Percentiles rank a stretch among this genome's conserved stretches.
phyloP scores from a whole-genome alignment of 2,888 invertebrate species.

The Pollenia amentaria region DNA sequence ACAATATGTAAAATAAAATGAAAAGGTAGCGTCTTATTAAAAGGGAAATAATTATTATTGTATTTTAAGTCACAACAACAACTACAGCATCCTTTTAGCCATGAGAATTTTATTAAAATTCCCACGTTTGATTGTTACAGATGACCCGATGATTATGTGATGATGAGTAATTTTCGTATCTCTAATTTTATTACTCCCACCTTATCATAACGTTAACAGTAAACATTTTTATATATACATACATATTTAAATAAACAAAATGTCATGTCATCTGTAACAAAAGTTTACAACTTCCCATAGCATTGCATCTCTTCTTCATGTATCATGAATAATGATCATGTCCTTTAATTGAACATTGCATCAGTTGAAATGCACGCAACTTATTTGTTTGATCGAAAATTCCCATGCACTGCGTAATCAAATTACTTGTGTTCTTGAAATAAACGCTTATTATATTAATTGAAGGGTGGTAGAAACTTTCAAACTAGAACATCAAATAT shows the following conservation, averaged over 20 bases:
- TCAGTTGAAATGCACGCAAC: constrained; percentile 77
- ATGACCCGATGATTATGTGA: constrained; percentile 21
- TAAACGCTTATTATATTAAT: constrained; percentile 20
- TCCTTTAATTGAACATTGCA: constrained; percentile 76
- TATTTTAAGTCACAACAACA: not conserved
- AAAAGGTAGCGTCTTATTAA: not conserved
- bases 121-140: constrained; percentile 76
- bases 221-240: not conserved
- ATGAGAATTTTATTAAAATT: constrained; percentile 75
- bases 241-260: constrained; percentile 76
- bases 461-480: constrained; percentile 68
- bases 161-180: constrained; percentile 53
- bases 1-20: not conserved
- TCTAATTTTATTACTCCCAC: constrained; percentile 57
- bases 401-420: constrained; percentile 78
- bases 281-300: constrained; percentile 67
- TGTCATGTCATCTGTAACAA: constrained; percentile 82
- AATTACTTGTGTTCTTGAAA: constrained; percentile 40
- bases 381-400: constrained; percentile 71
- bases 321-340: constrained; percentile 57
- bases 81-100: constrained; percentile 26
- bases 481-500: constrained; percentile 37
- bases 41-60: not conserved
- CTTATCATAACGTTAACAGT: constrained; percentile 31
- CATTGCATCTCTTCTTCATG: constrained; percentile 30